These are phyloP conservation scores for Strigops habroptila DNA, from an alignment of 2,113 vertebrate species.

Conservation along the genomic window DNA sequence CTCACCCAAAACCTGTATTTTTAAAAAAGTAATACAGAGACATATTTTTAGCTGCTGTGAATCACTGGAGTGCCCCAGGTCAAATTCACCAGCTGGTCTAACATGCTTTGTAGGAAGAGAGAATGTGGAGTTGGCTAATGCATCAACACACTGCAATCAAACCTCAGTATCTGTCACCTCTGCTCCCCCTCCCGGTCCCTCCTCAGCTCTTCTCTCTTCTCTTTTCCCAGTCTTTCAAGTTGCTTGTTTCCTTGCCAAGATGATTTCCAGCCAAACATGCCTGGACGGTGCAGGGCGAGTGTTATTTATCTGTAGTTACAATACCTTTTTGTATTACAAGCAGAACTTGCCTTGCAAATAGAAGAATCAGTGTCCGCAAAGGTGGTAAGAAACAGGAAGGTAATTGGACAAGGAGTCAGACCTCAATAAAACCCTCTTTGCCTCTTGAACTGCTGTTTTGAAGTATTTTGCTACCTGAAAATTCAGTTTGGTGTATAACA, in stretches of 20 bases:
- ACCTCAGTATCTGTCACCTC: background rate
- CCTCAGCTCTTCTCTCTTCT: background rate
- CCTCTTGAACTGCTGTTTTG: background rate
- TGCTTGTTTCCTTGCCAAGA: background rate
- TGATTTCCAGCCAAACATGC: background rate
- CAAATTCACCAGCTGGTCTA: background rate
- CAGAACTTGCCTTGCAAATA: background rate
- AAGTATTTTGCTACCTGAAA: background rate
- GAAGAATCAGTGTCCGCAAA: background rate
- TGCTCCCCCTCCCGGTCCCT: background rate
- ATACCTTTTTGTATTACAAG: background rate
- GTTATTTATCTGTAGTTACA: background rate
- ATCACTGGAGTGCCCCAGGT: background rate
- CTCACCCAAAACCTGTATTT: background rate
- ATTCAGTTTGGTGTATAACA: background rate
- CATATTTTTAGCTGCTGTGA: constrained; percentile 5
- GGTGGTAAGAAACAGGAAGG: background rate
- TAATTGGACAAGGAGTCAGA: background rate
- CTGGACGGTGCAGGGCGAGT: background rate
- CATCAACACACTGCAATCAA: background rate
- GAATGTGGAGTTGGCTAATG: background rate
- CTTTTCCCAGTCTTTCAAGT: background rate
- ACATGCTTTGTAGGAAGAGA: background rate
- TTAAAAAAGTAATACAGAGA: background rate
- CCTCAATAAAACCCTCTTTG: background rate